Evolutionary conservation across 2,888 invertebrate species (phyloP).

Genomic region (Caenorhabditis doughertyi): DNA sequence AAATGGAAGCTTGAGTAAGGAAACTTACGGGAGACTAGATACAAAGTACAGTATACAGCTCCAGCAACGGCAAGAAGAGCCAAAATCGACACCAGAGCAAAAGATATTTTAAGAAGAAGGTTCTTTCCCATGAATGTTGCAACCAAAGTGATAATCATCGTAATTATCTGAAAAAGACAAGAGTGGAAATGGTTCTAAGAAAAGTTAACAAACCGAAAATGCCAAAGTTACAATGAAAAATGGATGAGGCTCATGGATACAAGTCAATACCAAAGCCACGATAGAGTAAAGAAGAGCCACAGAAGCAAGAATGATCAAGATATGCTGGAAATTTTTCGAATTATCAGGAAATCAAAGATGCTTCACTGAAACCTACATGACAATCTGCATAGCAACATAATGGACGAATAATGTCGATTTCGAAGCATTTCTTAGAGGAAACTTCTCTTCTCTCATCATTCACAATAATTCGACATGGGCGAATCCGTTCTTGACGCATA

Average conservation of each 20-base stretch:
- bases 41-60: slow-evolving; percentile 8
- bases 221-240: slow-evolving; percentile 30
- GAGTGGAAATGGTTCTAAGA: neutral
- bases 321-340: slow-evolving; percentile 21
- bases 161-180: slow-evolving; percentile 20
- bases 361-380: slow-evolving; percentile 4
- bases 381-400: slow-evolving; percentile 51
- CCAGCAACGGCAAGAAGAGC: slow-evolving; percentile 1
- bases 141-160: slow-evolving; percentile 19
- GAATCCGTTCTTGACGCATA: slow-evolving; percentile 34
- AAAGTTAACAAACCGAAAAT: slow-evolving; percentile 17
- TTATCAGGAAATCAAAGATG: neutral
- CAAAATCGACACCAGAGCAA: slow-evolving; percentile 10
- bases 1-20: neutral
- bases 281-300: slow-evolving; percentile 44
- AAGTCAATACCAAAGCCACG: slow-evolving; percentile 46
- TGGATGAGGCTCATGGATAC: slow-evolving; percentile 36
- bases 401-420: slow-evolving; percentile 35
- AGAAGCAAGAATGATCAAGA: slow-evolving; percentile 22
- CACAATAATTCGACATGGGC: slow-evolving; percentile 20
- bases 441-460: neutral
- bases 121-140: slow-evolving; percentile 19
- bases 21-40: slow-evolving; percentile 23
- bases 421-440: neutral
- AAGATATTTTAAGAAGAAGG: slow-evolving; percentile 28